These are phyloP conservation scores for Phymastichus coffea DNA, from an alignment of 1,140 invertebrate genomes.

Conservation along the genomic window DNA sequence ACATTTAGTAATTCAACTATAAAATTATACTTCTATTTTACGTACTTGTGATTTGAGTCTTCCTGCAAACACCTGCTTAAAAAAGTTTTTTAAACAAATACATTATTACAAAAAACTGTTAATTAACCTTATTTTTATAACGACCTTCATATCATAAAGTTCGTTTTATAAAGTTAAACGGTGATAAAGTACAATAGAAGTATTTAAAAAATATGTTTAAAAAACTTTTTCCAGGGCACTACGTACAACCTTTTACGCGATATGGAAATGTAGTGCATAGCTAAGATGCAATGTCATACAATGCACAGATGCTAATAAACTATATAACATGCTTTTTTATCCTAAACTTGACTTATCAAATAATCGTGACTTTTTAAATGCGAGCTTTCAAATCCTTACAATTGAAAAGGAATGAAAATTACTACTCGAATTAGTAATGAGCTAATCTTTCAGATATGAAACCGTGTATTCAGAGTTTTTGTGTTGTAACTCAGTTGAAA, in stretches of 20 bases:
- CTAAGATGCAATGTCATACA: background rate
- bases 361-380: background rate
- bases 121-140: no score
- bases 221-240: conserved; percentile 18
- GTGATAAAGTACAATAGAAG: no score
- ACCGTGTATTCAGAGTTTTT: no score
- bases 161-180: no score
- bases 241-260: conserved; percentile 12
- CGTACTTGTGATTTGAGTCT: conserved; percentile 26
- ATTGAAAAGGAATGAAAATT: no score
- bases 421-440: no score
- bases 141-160: no score
- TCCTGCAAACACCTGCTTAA: conserved; percentile 14
- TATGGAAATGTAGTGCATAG: background rate
- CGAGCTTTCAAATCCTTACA: conserved; percentile 6
- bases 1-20: background rate
- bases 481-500: no score
- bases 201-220: conserved; percentile 18
- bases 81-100: conserved; percentile 14
- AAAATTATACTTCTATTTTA: conserved; percentile 6
- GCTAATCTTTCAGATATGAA: no score
- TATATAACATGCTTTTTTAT: conserved; percentile 4
- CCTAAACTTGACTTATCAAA: no score
- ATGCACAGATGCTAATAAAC: conserved; percentile 7
- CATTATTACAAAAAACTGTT: no score